Evolutionary conservation across 2,113 vertebrate genomes (phyloP).

Genomic region (Sphyrna mokarran): DNA sequence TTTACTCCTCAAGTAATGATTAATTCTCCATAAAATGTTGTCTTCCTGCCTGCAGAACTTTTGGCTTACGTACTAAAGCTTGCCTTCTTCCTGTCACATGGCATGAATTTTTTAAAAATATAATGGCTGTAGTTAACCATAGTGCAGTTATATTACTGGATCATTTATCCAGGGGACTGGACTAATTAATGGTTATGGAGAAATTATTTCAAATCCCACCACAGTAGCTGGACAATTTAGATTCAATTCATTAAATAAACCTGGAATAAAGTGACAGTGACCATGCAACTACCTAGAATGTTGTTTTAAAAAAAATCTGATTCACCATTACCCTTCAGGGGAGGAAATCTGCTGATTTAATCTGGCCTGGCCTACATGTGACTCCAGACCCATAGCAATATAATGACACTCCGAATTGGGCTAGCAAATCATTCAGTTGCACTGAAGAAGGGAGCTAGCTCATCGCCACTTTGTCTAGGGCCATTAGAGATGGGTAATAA

Average conservation of each 20-base stretch:
- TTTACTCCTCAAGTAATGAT: background rate
- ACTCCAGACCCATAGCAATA: background rate
- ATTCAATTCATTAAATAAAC: background rate
- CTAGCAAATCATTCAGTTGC: background rate
- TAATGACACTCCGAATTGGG: background rate
- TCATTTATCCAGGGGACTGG: background rate
- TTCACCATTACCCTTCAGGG: background rate
- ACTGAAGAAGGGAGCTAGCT: background rate
- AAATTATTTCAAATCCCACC: background rate
- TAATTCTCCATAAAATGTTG: conserved; percentile 1
- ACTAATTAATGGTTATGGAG: background rate
- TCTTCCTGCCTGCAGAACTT: background rate
- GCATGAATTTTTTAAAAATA: background rate
- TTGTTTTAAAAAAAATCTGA: background rate
- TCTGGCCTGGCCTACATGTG: background rate
- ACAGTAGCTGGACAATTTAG: background rate
- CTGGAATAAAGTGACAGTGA: background rate
- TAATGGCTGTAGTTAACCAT: background rate
- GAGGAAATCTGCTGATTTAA: background rate
- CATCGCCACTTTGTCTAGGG: background rate
- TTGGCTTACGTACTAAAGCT: background rate
- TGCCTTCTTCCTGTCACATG: background rate
- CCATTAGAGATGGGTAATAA: background rate
- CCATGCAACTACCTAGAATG: background rate
- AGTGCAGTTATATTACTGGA: background rate